Conservation (phyloP, 1,140 invertebrate genomes). For the Oedothorax gibbosus region DNA sequence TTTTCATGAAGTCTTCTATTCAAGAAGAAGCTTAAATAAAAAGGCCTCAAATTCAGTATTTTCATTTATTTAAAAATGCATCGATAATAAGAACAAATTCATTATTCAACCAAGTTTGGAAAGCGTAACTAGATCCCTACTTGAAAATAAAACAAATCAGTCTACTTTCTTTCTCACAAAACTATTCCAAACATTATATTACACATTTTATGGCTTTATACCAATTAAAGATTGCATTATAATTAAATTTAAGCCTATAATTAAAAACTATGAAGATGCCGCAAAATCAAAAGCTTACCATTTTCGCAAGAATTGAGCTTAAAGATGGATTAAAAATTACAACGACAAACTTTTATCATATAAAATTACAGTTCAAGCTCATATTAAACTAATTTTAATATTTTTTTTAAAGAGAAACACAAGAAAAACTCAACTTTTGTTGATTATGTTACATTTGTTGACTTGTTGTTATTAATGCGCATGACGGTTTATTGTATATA, state of each 20-base stretch:
- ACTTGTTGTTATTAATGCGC: conserved; percentile 57
- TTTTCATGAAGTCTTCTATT: too few relatives aligned
- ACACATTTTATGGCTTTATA: too few relatives aligned
- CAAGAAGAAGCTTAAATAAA: too few relatives aligned
- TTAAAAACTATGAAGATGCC: background rate
- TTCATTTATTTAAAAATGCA: too few relatives aligned
- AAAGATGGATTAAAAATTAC: background rate
- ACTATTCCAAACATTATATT: too few relatives aligned
- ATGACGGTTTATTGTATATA: conserved; percentile 54
- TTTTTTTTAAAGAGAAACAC: background rate
- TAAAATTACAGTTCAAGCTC: background rate
- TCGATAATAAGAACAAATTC: too few relatives aligned
- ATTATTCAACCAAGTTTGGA: too few relatives aligned
- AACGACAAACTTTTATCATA: background rate
- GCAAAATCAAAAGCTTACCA: conserved; percentile 21
- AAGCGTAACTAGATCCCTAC: too few relatives aligned
- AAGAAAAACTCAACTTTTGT: conserved; percentile 9
- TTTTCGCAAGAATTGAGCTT: background rate
- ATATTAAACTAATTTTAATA: background rate
- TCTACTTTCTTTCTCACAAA: too few relatives aligned
- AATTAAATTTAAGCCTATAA: conserved; percentile 25
- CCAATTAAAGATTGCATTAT: too few relatives aligned
- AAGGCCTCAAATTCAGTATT: too few relatives aligned
- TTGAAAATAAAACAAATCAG: too few relatives aligned
- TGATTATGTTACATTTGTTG: conserved; percentile 54